Percentiles rank a stretch among this genome's conserved stretches.
Evolutionary conservation across 2,113 vertebrate species (phyloP).

Genomic region (Syngnathus typhle): DNA sequence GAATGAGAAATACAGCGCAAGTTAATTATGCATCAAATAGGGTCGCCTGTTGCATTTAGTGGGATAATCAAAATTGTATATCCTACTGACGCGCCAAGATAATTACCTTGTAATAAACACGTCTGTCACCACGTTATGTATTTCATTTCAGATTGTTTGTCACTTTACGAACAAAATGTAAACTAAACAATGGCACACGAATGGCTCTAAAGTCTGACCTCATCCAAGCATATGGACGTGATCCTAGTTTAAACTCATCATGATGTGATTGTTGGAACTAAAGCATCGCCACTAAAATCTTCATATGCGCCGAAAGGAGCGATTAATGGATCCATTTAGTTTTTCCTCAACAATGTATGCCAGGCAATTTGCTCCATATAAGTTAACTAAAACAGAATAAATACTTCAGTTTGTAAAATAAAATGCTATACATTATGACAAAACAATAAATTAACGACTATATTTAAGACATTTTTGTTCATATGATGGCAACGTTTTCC

Average conservation of each 20-base stretch:
- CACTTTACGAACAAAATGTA: neutral
- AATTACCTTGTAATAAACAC: neutral
- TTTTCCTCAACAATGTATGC: neutral
- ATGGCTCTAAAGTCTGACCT: neutral
- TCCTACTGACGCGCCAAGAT: too few relatives aligned
- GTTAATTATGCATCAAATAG: neutral
- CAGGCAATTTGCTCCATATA: neutral
- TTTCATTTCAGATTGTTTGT: neutral
- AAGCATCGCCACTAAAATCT: neutral
- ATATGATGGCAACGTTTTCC: neutral
- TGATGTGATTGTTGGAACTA: neutral
- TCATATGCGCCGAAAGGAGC: neutral
- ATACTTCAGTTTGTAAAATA: neutral
- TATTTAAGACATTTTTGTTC: neutral
- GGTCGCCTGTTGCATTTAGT: neutral
- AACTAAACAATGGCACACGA: neutral
- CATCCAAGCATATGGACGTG: neutral
- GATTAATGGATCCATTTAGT: accelerated
- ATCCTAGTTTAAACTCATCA: neutral
- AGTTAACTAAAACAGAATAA: neutral
- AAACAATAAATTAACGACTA: neutral
- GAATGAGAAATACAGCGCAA: neutral
- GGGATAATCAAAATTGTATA: neutral
- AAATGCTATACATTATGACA: neutral
- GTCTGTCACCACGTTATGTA: neutral